A percentile compares a stretch with the other conserved stretches of the same genome.
Evolutionary conservation across 2,113 vertebrate genomes (phyloP).

Genomic region (Leiothrix lutea): DNA sequence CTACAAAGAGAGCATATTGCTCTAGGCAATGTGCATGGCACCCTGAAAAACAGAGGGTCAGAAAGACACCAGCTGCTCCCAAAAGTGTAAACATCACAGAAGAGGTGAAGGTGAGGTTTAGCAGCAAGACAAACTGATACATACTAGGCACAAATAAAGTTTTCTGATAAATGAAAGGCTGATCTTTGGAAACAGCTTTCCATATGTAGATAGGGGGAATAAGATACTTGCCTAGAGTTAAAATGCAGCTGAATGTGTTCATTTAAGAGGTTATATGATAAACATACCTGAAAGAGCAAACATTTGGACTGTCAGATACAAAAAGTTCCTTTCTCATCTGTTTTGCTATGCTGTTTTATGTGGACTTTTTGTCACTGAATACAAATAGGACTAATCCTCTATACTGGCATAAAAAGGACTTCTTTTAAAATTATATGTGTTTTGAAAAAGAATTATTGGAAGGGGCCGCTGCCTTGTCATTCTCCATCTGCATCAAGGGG

Average conservation of each 20-base stretch:
- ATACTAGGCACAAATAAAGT: neutral
- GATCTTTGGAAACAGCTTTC: neutral
- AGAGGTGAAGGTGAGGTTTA: slow-evolving; percentile 21
- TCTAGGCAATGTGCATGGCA: neutral
- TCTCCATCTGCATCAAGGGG: neutral
- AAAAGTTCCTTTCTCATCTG: neutral
- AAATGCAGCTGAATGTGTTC: neutral
- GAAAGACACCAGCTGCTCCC: neutral
- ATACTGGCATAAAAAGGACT: neutral
- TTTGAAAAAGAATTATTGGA: neutral
- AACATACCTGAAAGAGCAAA: neutral
- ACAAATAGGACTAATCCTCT: neutral
- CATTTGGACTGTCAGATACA: neutral
- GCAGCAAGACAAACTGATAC: neutral
- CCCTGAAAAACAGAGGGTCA: neutral
- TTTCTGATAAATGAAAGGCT: neutral
- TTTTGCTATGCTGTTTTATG: neutral
- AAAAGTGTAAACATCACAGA: neutral
- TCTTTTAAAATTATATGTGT: neutral
- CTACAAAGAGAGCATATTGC: neutral
- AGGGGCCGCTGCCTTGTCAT: neutral
- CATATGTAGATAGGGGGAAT: neutral
- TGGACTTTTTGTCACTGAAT: neutral
- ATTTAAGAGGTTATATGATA: neutral
- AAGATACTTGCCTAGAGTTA: neutral